Base-by-base conservation (phyloP, 2,113 vertebrate genomes). In the Prietella phreatophila region DNA sequence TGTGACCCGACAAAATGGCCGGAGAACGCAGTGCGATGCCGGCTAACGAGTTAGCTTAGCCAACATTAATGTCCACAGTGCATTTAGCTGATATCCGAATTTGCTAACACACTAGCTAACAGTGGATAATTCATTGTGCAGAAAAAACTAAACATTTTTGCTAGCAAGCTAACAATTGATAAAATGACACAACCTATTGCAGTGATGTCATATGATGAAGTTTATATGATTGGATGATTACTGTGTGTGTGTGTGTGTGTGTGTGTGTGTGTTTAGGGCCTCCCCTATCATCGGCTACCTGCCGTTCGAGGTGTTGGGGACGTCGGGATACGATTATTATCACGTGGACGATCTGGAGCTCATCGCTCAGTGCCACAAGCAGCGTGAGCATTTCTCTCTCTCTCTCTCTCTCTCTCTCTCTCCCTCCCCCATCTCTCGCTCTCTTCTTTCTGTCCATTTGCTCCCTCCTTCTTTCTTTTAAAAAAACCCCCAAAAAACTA, bases 251-350 rank as follows among this genome's bases (percentile, higher is more conserved):
- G 67, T 56, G 30, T 79, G n/a, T n/a, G n/a, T n/a, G n/a, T n/a
- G 88, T 63, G 85, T 82, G 82, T 90, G 84, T 82, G 75, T 89
- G 73, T 93, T 85, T 91, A 97, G 96, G 92, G 96, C 96, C 83
- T 95, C 96, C 13, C 96, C 97, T 63, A 97, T 97, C 90, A 97
- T 97, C 36, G 96, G 96, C 56, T 97, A 97, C 92, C 95, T 99
- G 91, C 96, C 96, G n/a, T 98, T 97, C 82, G 95, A 98, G 92
- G 96, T 97, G 89, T 95, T 97, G 87, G 97, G 97, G 87, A 97
- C 96, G 0, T 98, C 96, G 63, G 96, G 97, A 15, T 97, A 97
- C 80, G 96, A 97, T 95, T 98, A 97, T 93, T 97, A 97, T 93
- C 97, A 97, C 19, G 96, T 96, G 80, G 96, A 97, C 84, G 96